A percentile compares a stretch with the other conserved stretches of the same genome.
Evolutionary conservation across 2,113 vertebrate genomes (phyloP).

Genomic region (Alectura lathami): DNA sequence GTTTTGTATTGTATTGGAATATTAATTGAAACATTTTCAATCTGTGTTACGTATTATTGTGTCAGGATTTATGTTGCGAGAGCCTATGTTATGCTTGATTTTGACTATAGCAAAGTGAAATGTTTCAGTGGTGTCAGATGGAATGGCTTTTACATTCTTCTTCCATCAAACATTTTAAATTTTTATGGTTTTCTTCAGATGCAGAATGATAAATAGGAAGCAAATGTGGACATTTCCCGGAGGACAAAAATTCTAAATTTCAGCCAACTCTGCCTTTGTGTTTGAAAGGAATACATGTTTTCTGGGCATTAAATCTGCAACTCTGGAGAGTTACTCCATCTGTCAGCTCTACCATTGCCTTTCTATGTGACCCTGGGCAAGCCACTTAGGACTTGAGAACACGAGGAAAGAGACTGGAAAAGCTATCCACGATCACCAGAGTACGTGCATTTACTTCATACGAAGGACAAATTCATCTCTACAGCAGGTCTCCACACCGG

Average conservation of each 20-base stretch:
- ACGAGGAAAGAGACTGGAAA: background rate
- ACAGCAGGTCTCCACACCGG: rapidly evolving
- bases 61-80: background rate
- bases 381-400: background rate
- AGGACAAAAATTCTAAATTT: background rate
- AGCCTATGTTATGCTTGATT: background rate
- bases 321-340: background rate
- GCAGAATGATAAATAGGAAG: constrained; percentile 6
- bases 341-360: background rate
- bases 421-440: background rate
- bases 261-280: background rate
- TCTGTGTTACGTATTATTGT: background rate
- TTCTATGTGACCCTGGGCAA: background rate
- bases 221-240: background rate
- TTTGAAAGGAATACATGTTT: background rate
- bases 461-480: background rate
- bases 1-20: background rate
- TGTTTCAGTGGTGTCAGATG: background rate
- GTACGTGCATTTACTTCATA: background rate
- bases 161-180: background rate
- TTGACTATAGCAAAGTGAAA: constrained; percentile 16
- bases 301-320: background rate
- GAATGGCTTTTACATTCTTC: background rate
- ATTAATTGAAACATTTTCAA: constrained; percentile 23
- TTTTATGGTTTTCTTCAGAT: background rate